These are phyloP conservation scores for Zeuzera pyrina DNA, from an alignment of 2,888 invertebrate genomes.

Conservation along the genomic window DNA sequence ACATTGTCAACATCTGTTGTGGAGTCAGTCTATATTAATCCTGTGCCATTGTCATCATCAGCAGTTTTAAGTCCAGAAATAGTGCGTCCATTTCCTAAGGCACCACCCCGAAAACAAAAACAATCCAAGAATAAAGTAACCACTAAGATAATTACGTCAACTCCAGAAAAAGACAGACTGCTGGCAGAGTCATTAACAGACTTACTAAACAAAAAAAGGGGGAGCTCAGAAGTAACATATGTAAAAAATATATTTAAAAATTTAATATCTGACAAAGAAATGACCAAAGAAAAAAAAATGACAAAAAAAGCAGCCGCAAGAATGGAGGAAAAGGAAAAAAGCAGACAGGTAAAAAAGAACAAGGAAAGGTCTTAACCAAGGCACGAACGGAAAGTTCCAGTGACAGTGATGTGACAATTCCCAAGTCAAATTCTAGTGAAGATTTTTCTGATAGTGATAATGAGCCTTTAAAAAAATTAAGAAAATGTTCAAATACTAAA, in stretches of 20 bases:
- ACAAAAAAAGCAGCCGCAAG: too few relatives aligned
- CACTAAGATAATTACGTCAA: neutral
- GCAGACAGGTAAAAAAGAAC: too few relatives aligned
- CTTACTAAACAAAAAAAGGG: constrained; percentile 1
- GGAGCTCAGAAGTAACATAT: neutral
- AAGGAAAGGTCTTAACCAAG: neutral
- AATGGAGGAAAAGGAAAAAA: too few relatives aligned
- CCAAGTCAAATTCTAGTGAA: too few relatives aligned
- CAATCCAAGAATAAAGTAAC: neutral
- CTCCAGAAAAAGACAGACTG: constrained; percentile 1
- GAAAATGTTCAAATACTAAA: neutral
- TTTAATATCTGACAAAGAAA: neutral
- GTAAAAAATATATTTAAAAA: constrained; percentile 1
- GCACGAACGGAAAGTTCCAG: neutral
- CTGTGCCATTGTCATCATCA: constrained; percentile 1
- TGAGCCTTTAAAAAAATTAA: neutral
- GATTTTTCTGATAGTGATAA: neutral
- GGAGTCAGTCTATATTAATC: too few relatives aligned
- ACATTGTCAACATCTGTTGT: neutral
- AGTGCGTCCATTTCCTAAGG: constrained; percentile 1
- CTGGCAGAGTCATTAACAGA: constrained; percentile 1
- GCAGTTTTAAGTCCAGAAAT: constrained; percentile 1
- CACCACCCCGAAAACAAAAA: constrained; percentile 1
- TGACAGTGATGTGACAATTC: too few relatives aligned
- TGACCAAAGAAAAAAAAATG: neutral